phyloP scores from a whole-genome alignment of 2,797 vertebrate species.

The Silurus aristotelis region DNA sequence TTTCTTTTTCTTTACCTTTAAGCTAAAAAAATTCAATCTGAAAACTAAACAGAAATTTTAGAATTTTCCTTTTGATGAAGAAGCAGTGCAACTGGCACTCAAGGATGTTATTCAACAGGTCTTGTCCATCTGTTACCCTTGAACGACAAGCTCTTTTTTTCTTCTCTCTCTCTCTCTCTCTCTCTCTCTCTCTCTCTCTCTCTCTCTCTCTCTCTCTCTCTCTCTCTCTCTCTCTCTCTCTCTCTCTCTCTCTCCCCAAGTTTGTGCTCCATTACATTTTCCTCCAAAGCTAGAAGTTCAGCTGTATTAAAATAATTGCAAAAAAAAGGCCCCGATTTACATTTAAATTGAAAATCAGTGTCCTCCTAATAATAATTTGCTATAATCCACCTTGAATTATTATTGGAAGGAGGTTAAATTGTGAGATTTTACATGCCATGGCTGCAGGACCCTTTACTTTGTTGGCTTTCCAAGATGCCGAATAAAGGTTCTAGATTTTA shows the following conservation, averaged over 20 bases:
- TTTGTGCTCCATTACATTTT: conserved; percentile 65
- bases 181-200: conserved; percentile 42
- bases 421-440: conserved; percentile 67
- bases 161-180: conserved; percentile 10
- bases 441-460: conserved; percentile 61
- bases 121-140: conserved; percentile 22
- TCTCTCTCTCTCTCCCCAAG: conserved; percentile 58
- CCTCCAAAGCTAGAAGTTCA: conserved; percentile 59
- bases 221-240: conserved; percentile 43
- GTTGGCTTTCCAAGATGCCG: conserved; percentile 56
- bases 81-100: not conserved
- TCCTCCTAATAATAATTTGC: conserved; percentile 72
- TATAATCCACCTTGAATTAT: conserved; percentile 74
- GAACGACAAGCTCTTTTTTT: conserved; percentile 27
- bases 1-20: not conserved
- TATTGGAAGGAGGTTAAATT: conserved; percentile 71
- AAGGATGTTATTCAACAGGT: conserved; percentile 31
- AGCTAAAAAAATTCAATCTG: not conserved
- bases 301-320: conserved; percentile 66
- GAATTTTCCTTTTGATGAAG: not conserved
- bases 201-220: conserved; percentile 56
- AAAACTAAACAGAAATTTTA: not conserved
- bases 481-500: conserved; percentile 50
- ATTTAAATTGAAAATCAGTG: conserved; percentile 78
- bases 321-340: conserved; percentile 69